Evolutionary conservation across 92 coral and sea anemone genomes (phyloP), one percentile per base, ranked within the genome.

Genomic region (Meandrina meandrites): DNA sequence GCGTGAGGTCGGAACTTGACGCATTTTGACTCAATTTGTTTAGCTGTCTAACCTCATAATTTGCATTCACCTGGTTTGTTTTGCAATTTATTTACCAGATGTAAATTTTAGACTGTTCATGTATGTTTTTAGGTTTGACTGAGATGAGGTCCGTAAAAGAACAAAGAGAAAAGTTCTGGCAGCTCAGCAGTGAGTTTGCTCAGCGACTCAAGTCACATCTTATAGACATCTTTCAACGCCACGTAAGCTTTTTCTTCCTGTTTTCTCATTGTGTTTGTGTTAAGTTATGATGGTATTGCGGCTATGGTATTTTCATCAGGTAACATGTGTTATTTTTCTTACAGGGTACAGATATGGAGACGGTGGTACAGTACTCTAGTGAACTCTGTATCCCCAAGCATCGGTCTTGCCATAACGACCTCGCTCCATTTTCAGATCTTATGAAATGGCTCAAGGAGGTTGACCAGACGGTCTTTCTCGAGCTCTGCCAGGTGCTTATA

Each of bases 401-500:
- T 78, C 90, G 88, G 17, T 91, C 92, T 28, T 93, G 98, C 79
- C 99, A 97, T 89, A 94, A 95, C 81, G 99, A 97, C 48, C 92
- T 97, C 48, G 83, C 88, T 68, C 99, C 99, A 22, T 97, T 88
- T 88, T 86, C 95, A 19, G 99, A 92, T 31, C 92, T 97, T 18
- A 95, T 97, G 97, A 93, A 93, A 75, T 97, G 99, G 99, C 90
- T 97, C 5, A 97, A 97, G 53, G 97, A 89, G 27, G 91, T 95
- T 66, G 98, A 97, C 67, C 91, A 91, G 42, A 60, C 89, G 3
- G 92, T 93, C n/a, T 97, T 95, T 79, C 76, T 86, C 50, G 98
- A 95, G 42, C 89, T 97, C 36, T 90, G 94, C 75, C 90, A 92
- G 91, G 99, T 95, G 79, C 27, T 68, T 35, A 2, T 24, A 27